phyloP scores from a whole-genome alignment of 2,888 invertebrate genomes.

The Pseudeuparius sepicola region DNA sequence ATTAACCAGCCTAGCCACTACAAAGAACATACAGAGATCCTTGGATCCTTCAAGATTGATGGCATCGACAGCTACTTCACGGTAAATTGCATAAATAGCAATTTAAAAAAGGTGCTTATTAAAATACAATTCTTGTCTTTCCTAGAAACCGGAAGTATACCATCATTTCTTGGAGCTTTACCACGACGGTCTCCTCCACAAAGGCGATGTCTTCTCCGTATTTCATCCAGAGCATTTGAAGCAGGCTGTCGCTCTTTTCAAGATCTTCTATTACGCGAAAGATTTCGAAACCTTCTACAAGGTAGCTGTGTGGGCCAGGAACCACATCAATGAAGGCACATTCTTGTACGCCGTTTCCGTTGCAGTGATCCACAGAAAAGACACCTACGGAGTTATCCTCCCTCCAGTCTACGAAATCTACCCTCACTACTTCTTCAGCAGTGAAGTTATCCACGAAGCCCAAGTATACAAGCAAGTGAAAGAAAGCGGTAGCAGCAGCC shows the following conservation, averaged over 20 bases:
- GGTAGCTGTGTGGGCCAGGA: conserved; percentile 58
- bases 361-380: conserved; percentile 52
- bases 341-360: conserved; percentile 55
- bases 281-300: conserved; percentile 60
- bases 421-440: conserved; percentile 61
- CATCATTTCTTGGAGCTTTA: conserved; percentile 47
- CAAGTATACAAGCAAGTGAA: conserved; percentile 50
- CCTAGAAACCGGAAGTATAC: conserved; percentile 47
- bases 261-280: conserved; percentile 58
- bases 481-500: conserved; percentile 23
- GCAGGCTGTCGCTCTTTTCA: conserved; percentile 54
- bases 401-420: conserved; percentile 65
- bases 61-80: conserved; percentile 44
- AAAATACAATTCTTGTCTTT: conserved; percentile 22
- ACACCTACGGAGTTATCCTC: conserved; percentile 53
- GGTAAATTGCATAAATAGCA: conserved; percentile 35
- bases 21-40: conserved; percentile 45
- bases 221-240: conserved; percentile 50
- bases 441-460: conserved; percentile 56
- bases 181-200: conserved; percentile 46
- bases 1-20: conserved; percentile 52
- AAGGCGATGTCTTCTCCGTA: conserved; percentile 51
- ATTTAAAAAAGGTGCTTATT: no score
- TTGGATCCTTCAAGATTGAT: conserved; percentile 48
- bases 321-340: conserved; percentile 57